These are phyloP conservation scores for Eristalis arbustorum DNA, from an alignment of 2,888 invertebrate species.

Conservation along the genomic window DNA sequence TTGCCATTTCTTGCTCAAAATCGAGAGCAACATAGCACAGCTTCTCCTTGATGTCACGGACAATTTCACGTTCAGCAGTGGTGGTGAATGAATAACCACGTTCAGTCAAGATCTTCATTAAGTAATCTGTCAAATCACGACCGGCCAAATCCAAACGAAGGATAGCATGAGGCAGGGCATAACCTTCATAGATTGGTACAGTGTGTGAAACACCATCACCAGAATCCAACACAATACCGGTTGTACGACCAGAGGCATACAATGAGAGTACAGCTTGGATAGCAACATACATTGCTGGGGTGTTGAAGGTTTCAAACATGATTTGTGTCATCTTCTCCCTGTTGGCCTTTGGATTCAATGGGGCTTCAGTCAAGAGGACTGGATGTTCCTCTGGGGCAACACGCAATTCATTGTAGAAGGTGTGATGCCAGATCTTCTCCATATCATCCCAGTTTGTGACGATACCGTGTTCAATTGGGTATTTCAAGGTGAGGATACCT, in stretches of 20 bases:
- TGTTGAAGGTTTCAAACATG: constrained; percentile 96
- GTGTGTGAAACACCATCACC: constrained; percentile 98
- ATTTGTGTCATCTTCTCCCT: constrained; percentile 96
- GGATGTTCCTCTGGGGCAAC: constrained; percentile 97
- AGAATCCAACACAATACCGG: constrained; percentile 97
- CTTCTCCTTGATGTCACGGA: constrained; percentile 97
- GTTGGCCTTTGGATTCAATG: constrained; percentile 94
- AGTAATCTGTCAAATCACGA: constrained; percentile 94
- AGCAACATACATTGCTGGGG: constrained; percentile 96
- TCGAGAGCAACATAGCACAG: constrained; percentile 94
- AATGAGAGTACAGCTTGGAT: constrained; percentile 96
- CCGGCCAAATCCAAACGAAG: constrained; percentile 96
- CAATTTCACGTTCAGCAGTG: constrained; percentile 96
- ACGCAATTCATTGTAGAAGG: constrained; percentile 98
- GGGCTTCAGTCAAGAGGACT: constrained; percentile 92
- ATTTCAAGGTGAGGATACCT: constrained; percentile 96
- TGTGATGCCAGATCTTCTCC: constrained; percentile 99
- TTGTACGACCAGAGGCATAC: constrained; percentile 98
- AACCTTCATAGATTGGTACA: constrained; percentile 97
- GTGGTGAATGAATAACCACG: constrained; percentile 95
- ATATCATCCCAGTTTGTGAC: constrained; percentile 99
- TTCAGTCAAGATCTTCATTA: constrained; percentile 96
- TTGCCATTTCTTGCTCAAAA: constrained; percentile 97
- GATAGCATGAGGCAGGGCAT: constrained; percentile 95
- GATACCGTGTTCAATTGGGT: constrained; percentile 98